phyloP scores from a whole-genome alignment of 2,888 invertebrate genomes.

The Eupithecia centaureata region DNA sequence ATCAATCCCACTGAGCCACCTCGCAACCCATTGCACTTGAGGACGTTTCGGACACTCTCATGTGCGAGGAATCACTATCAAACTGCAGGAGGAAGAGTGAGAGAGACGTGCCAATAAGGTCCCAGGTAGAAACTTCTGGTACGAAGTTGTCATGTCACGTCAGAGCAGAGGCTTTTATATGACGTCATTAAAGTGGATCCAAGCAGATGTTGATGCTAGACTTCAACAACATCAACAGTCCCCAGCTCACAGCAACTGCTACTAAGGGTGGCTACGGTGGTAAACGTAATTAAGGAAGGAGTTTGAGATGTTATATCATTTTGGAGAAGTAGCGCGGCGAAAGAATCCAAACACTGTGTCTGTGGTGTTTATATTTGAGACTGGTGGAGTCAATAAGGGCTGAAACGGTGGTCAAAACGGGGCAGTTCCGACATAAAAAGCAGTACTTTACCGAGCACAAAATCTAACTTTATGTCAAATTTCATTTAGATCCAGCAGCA shows the following conservation, averaged over 20 bases:
- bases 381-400: too few species aligned
- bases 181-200: conserved; percentile 99
- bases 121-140: too few species aligned
- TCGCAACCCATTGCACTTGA: conserved; percentile 99
- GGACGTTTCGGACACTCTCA: conserved; percentile 98
- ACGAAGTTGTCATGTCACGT: too few species aligned
- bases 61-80: conserved; percentile 99
- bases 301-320: too few species aligned
- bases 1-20: conserved; percentile 99
- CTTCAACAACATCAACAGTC: conserved; percentile 95
- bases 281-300: conserved; percentile 82
- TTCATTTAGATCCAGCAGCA: too few species aligned
- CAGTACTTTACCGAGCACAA: too few species aligned
- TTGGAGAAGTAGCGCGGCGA: too few species aligned
- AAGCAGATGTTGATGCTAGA: conserved; percentile 99
- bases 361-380: too few species aligned
- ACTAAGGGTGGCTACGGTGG: conserved; percentile 83
- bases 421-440: too few species aligned
- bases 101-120: conserved; percentile 99
- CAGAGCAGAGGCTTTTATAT: conserved; percentile 96
- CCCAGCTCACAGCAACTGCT: conserved; percentile 94
- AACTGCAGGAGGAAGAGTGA: conserved; percentile 99
- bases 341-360: too few species aligned
- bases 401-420: too few species aligned
- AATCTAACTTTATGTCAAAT: too few species aligned